Base-by-base conservation (phyloP, 2,888 invertebrate species). In the Cephus pygmeus region DNA sequence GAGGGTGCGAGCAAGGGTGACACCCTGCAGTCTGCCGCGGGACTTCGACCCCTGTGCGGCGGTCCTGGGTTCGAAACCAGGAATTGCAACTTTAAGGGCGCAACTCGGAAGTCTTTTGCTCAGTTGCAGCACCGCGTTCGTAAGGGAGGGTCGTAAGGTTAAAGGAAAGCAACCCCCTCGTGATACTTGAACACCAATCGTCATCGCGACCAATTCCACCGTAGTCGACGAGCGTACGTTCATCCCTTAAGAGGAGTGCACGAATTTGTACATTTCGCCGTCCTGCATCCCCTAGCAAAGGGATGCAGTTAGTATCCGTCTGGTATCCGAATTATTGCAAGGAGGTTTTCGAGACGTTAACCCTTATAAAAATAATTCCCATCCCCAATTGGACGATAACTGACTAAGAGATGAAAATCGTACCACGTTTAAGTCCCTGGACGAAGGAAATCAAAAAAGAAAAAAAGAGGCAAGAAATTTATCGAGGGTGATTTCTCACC, bases 1-100 rank as follows among this genome's bases (percentile, higher is more conserved):
- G 89, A 86, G 86, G 88, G 80, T 84, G 83, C 87, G 84, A 85
- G 79, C 86, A 85, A 89, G 90, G 91, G 90, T 90, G 91, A 90
- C 91, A 91, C 90, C 91, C 91, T 90, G 90, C 90, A 91, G 91
- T 91, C 90, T 86, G 87, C 87, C 88, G 89, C 89, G 90, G 89
- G 89, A 88, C 86, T 87, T 85, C 85, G 83, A 86, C 83, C 85
- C 86, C 87, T 85, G 81, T 80, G 79, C 75, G 75, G 23, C 75
- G 75, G 30, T 30, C 30, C 74, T 34, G 74, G 30, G 11, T 34
- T 36, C 74, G 74, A 34, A 34, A 34, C 35, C 71, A 71, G 71
- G 71, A 71, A 71, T 31, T 71, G 31, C 71, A 30, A 34, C 71
- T 71, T 31, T 71, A 31, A 15, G 71, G 31, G 34, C 71, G 31